A percentile compares a stretch with the other conserved stretches of the same genome.
Conservation (phyloP, 2,888 invertebrate species). For the Cerceris ruficornis region DNA sequence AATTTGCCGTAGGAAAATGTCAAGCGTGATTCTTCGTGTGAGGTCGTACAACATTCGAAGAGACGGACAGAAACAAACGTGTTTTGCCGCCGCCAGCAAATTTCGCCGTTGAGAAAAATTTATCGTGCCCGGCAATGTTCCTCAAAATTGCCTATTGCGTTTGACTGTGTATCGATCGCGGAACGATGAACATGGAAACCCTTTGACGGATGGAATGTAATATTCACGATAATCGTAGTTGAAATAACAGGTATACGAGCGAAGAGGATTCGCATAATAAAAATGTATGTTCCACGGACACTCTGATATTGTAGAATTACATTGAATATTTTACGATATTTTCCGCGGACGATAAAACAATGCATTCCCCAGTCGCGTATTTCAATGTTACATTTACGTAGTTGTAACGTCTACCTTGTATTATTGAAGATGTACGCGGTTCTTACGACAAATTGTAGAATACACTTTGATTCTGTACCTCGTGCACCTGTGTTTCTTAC, state of each 20-base stretch:
- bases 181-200: conserved; percentile 7
- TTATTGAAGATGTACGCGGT: too few species aligned
- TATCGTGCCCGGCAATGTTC: conserved; percentile 14
- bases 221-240: conserved; percentile 45
- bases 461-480: too few species aligned
- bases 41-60: conserved; percentile 27
- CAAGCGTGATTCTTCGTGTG: conserved; percentile 32
- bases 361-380: conserved; percentile 3
- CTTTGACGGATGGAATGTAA: conserved; percentile 43
- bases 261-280: conserved; percentile 32
- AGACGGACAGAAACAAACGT: conserved; percentile 37
- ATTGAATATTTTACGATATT: conserved; percentile 46
- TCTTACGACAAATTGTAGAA: too few species aligned
- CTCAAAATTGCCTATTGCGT: conserved; percentile 19
- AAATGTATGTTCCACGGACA: conserved; percentile 26
- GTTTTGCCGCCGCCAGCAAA: conserved; percentile 7
- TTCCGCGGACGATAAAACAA: conserved; percentile 25
- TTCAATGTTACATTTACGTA: conserved; percentile 15
- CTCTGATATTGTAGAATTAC: conserved; percentile 43
- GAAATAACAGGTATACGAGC: conserved; percentile 5
- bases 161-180: conserved; percentile 11
- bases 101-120: conserved; percentile 16
- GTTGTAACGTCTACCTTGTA: background rate
- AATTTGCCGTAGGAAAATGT: conserved; percentile 42
- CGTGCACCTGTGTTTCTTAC: too few species aligned